Evolutionary conservation across 2,888 invertebrate species (phyloP).

Genomic region (Drosophila ezoana): DNA sequence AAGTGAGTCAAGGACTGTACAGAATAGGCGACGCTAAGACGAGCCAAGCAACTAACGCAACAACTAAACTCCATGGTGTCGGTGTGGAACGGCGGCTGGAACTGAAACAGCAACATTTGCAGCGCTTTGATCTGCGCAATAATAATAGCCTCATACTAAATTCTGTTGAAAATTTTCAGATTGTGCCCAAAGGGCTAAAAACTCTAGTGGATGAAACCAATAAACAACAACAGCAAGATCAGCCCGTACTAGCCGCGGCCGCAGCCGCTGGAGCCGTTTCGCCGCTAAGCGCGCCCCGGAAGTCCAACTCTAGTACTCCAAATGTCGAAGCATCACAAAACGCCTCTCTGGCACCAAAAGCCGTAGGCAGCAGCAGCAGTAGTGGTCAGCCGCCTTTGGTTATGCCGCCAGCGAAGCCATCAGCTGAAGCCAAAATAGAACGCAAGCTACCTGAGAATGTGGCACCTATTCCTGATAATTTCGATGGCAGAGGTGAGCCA

Average conservation of each 20-base stretch:
- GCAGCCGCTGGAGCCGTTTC: slow-evolving; percentile 50
- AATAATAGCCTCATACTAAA: slow-evolving; percentile 83
- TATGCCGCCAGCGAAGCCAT: slow-evolving; percentile 61
- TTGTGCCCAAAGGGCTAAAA: slow-evolving; percentile 79
- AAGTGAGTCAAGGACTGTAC: slow-evolving; percentile 85
- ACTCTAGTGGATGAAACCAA: slow-evolving; percentile 59
- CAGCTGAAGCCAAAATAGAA: slow-evolving; percentile 43
- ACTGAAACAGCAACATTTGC: slow-evolving; percentile 39
- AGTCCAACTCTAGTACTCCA: slow-evolving; percentile 52
- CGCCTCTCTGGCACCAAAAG: slow-evolving; percentile 58
- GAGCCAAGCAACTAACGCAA: slow-evolving; percentile 74
- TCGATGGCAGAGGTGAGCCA: slow-evolving; percentile 72
- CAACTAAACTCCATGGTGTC: slow-evolving; percentile 50
- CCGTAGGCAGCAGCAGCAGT: slow-evolving; percentile 52
- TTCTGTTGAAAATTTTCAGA: slow-evolving; percentile 86
- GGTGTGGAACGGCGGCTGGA: slow-evolving; percentile 51
- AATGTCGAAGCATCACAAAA: slow-evolving; percentile 39
- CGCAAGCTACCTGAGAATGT: slow-evolving; percentile 83
- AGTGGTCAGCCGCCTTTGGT: slow-evolving; percentile 69
- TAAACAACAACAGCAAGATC: slow-evolving; percentile 64
- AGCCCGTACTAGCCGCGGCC: slow-evolving; percentile 44
- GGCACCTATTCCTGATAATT: slow-evolving; percentile 84
- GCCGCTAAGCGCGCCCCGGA: slow-evolving; percentile 77
- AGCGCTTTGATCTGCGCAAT: slow-evolving; percentile 54
- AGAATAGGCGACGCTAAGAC: slow-evolving; percentile 73